phyloP scores from a whole-genome alignment of 1,140 invertebrate species.

The Mactra quadrangularis region DNA sequence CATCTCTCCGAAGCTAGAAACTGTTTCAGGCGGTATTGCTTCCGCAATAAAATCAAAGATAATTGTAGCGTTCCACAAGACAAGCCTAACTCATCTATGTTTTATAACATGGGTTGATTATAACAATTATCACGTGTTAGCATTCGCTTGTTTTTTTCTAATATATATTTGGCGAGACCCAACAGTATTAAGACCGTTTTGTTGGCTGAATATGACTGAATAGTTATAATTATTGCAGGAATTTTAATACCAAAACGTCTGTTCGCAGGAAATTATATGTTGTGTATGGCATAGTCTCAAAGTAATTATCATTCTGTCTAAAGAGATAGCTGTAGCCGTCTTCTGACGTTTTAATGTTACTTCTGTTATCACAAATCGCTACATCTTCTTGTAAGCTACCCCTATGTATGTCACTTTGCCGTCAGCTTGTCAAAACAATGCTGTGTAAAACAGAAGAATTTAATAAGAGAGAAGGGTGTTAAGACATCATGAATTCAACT shows the following conservation, averaged over 20 bases:
- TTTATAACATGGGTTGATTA: conserved; percentile 1
- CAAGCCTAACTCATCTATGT: neutral
- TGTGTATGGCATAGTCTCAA: conserved; percentile 54
- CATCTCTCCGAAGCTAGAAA: neutral
- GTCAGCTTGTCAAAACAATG: too few relatives aligned
- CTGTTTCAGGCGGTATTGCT: neutral
- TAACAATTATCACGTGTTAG: too few relatives aligned
- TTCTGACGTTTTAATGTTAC: too few relatives aligned
- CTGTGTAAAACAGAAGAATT: too few relatives aligned
- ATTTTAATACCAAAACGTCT: conserved; percentile 49
- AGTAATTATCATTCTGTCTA: conserved; percentile 35
- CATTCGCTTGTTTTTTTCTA: neutral
- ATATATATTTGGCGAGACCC: conserved; percentile 25
- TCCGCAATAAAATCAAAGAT: neutral
- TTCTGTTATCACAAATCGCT: too few relatives aligned
- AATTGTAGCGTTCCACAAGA: neutral
- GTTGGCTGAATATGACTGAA: conserved; percentile 32
- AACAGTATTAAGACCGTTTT: conserved; percentile 33
- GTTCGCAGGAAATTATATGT: conserved; percentile 40
- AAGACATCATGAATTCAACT: too few relatives aligned
- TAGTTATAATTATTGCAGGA: conserved; percentile 26
- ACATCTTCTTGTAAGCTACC: too few relatives aligned
- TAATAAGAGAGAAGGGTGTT: too few relatives aligned
- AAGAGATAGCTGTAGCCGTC: neutral
- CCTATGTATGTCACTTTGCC: too few relatives aligned